These are phyloP conservation scores for Mola mola DNA, from an alignment of 2,113 vertebrate species.

Conservation along the genomic window DNA sequence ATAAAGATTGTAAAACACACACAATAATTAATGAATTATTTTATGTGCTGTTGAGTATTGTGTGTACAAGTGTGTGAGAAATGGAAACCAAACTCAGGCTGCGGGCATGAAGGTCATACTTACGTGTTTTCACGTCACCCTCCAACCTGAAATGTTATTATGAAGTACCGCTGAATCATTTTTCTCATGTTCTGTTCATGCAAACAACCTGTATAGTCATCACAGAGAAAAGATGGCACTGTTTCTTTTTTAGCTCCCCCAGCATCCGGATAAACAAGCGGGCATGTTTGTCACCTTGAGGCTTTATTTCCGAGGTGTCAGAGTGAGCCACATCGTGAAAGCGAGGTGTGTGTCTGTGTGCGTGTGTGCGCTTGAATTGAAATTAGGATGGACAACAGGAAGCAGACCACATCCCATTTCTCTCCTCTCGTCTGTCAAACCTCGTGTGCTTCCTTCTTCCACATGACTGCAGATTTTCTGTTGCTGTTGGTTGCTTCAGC, in stretches of 20 bases:
- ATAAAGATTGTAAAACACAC: too few species aligned
- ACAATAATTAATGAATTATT: too few species aligned
- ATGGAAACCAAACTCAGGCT: too few species aligned
- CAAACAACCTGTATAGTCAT: conserved; percentile 18
- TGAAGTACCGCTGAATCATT: not conserved
- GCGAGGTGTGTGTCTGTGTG: conserved; percentile 5
- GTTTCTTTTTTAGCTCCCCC: conserved; percentile 3
- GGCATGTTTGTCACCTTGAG: conserved; percentile 47
- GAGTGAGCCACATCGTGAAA: conserved; percentile 33
- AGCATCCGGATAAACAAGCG: conserved; percentile 15
- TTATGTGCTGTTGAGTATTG: too few species aligned
- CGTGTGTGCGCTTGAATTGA: conserved; percentile 21
- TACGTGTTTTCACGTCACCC: too few species aligned
- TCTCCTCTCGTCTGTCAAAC: conserved; percentile 24
- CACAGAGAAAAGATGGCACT: conserved; percentile 31
- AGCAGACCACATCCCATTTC: conserved; percentile 43
- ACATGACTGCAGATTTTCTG: conserved; percentile 48
- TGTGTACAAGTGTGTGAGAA: too few species aligned
- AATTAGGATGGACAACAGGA: conserved; percentile 57
- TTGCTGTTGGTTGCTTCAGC: conserved; percentile 36
- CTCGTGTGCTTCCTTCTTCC: conserved; percentile 43
- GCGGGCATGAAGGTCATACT: too few species aligned
- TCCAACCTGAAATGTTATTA: too few species aligned
- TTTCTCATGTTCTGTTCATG: not conserved
- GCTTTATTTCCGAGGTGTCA: conserved; percentile 41